Evolutionary conservation across 1,140 invertebrate species (phyloP), one percentile per base, ranked within the genome.

Genomic region (Drosophila oshimai): DNA sequence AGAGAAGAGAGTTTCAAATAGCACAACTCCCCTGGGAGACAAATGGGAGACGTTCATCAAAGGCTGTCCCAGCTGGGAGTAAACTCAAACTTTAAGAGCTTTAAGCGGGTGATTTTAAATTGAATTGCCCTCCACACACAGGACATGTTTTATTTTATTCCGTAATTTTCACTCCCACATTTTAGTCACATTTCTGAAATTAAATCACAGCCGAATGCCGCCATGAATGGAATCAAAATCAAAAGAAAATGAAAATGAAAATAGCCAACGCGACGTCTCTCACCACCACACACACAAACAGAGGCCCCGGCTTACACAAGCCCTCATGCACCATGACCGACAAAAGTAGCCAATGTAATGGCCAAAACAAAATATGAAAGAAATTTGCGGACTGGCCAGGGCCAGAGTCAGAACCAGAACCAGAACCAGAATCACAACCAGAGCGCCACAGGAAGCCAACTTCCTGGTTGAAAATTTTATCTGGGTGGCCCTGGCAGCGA

Each of bases 381-480:
- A 73, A 74, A 73, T 72, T 72, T 72, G 55, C 54, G 45, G 37
- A 61, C 67, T 45, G 41, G 45, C 54, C 54, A 72, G 51, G 44
- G 65, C 64, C 65, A 68, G 22, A 26, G 26, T 10, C 65, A 64
- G 39, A 44, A 34, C n/a, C 45, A 68, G 39, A 24, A 44, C 2
- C 36, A 28, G 58, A 13, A 20, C 31, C 36, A 67, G 42, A 41
- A 37, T 17, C 62, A 57, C 64, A 17, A 55, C 31, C 64, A 67
- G 60, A 51, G 55, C 64, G 54, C 75, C 58, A 58, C 78, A 81
- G 80, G 71, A 86, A 84, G 75, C 67, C 60, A 75, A 68, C 83
- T 80, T 86, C 76, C 76, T 86, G 80, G 78, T 86, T 87, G 76
- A 81, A 87, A 69, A 81, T 86, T 81, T 74, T 86, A 86, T 87